Evolutionary conservation across 2,888 invertebrate genomes (phyloP).

Genomic region (Caenorhabditis parvicauda): DNA sequence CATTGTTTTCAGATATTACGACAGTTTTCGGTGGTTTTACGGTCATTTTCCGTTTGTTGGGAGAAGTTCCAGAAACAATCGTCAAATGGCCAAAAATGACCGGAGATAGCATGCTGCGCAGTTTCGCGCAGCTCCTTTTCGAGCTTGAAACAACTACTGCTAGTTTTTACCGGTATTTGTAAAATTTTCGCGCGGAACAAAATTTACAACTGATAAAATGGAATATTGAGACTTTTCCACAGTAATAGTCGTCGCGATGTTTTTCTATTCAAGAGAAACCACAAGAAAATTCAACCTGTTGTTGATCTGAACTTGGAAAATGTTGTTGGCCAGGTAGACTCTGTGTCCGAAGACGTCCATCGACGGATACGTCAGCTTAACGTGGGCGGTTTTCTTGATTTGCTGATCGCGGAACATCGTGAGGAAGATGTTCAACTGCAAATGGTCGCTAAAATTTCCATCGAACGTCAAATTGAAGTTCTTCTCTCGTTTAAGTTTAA

Average conservation of each 20-base stretch:
- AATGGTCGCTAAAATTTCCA: not conserved
- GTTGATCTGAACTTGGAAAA: slow-evolving; percentile 55
- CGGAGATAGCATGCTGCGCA: too few species aligned
- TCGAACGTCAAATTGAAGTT: not conserved
- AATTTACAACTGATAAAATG: not conserved
- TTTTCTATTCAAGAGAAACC: not conserved
- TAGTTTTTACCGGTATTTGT: too few species aligned
- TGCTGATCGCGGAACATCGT: slow-evolving; percentile 59
- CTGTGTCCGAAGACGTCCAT: slow-evolving; percentile 62
- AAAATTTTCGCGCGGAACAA: too few species aligned
- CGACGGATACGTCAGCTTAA: slow-evolving; percentile 60
- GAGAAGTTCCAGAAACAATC: too few species aligned
- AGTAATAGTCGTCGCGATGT: not conserved
- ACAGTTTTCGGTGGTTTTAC: not conserved
- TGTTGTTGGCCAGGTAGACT: slow-evolving; percentile 61
- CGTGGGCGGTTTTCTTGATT: slow-evolving; percentile 40
- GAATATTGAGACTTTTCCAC: not conserved
- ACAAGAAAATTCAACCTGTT: slow-evolving; percentile 36
- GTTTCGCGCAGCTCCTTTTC: too few species aligned
- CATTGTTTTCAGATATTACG: not conserved
- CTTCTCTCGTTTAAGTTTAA: not conserved
- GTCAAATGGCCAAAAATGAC: too few species aligned
- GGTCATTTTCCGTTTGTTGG: too few species aligned
- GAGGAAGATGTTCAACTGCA: slow-evolving; percentile 53
- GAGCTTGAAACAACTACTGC: too few species aligned